Conservation (phyloP, 2,888 invertebrate species). For the Lepas anatifera region DNA sequence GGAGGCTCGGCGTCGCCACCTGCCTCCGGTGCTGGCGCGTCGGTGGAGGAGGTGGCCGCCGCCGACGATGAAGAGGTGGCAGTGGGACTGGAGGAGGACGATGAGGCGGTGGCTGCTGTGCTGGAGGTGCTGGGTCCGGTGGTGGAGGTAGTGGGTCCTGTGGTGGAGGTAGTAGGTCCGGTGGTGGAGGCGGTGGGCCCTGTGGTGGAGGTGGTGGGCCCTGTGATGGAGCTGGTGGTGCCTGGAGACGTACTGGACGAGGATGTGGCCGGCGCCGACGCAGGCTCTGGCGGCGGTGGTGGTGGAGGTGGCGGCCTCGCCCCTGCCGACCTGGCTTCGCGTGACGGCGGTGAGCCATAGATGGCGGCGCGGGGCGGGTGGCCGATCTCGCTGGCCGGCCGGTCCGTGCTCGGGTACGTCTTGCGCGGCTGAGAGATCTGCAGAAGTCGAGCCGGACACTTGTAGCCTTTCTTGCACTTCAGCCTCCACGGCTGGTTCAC, state of each 20-base stretch:
- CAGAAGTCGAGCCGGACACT: not conserved
- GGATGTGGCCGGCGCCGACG: not conserved
- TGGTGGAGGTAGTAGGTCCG: not conserved
- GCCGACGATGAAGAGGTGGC: not conserved
- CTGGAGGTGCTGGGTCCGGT: not conserved
- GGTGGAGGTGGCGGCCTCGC: not conserved
- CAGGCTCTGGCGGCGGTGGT: not conserved
- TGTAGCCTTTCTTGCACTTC: not conserved
- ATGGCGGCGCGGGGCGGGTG: not conserved
- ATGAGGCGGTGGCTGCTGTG: not conserved
- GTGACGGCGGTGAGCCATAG: not conserved
- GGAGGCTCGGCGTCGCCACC: too few species aligned
- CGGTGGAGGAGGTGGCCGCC: not conserved
- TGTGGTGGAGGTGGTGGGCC: not conserved
- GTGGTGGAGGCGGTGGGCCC: not conserved
- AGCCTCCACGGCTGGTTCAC: not conserved
- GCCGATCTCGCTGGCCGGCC: conserved; percentile 2
- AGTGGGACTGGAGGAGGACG: not conserved
- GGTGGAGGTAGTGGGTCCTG: not conserved
- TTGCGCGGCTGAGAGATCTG: not conserved
- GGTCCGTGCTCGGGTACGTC: not conserved
- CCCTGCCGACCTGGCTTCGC: not conserved
- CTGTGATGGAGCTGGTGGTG: not conserved
- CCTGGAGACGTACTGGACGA: not conserved
- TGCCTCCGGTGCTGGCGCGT: too few species aligned